phyloP scores from a whole-genome alignment of 2,113 vertebrate genomes.

The Plotosus lineatus region DNA sequence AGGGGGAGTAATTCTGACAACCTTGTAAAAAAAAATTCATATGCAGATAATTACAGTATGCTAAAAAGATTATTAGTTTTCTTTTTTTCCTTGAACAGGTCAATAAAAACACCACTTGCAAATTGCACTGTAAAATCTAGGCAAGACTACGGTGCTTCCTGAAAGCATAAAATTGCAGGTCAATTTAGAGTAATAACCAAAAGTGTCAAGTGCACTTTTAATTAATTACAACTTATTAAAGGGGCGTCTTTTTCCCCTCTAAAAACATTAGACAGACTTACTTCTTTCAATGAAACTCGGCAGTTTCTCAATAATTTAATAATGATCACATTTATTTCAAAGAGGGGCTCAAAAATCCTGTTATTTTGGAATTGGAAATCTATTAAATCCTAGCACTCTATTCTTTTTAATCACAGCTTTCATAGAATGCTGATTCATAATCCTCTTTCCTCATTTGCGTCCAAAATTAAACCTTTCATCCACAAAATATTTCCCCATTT shows the following conservation, averaged over 20 bases:
- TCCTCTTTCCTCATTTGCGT: constrained; percentile 21
- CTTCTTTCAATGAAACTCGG: background rate
- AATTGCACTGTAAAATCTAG: constrained; percentile 35
- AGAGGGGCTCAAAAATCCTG: background rate
- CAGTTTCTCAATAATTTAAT: background rate
- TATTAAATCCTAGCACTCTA: background rate
- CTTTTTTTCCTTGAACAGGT: background rate
- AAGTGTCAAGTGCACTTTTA: background rate
- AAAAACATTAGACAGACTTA: background rate
- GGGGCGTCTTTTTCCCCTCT: background rate
- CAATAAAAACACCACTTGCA: constrained; percentile 4
- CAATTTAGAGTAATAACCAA: constrained; percentile 16
- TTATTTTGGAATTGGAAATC: background rate
- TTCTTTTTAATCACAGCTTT: background rate
- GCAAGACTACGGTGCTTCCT: constrained; percentile 22
- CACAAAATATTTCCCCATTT: constrained; percentile 3
- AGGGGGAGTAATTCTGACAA: constrained; percentile 16
- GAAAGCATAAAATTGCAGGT: constrained; percentile 1
- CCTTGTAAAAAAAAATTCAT: constrained; percentile 1
- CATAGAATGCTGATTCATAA: constrained; percentile 1
- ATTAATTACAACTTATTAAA: background rate
- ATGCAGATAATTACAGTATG: background rate
- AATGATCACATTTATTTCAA: background rate
- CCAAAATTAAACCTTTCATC: background rate
- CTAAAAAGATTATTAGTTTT: background rate